phyloP scores from a whole-genome alignment of 1,140 invertebrate genomes.

The Chironomus striatipennis region DNA sequence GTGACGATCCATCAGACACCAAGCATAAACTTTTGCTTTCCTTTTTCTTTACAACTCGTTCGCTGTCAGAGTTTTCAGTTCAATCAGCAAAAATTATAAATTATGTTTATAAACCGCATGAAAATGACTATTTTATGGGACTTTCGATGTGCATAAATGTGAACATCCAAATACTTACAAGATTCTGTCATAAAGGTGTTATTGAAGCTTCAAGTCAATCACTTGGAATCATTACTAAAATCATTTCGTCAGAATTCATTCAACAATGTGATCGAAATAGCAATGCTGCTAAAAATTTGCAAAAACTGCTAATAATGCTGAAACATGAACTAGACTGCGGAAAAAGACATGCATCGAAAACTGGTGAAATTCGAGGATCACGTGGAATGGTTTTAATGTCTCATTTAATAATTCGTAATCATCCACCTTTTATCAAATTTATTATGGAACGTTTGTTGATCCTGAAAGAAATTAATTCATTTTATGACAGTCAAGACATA shows the following conservation, averaged over 20 bases:
- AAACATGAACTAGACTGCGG: not conserved
- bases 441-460: not conserved
- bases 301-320: not conserved
- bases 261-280: not conserved
- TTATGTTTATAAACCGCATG: not conserved
- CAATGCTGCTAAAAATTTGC: not conserved
- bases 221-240: not conserved
- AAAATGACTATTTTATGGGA: not conserved
- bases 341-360: not conserved
- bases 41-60: not conserved
- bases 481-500: not conserved
- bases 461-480: not conserved
- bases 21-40: not conserved
- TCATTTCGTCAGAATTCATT: not conserved
- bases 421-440: not conserved
- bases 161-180: not conserved
- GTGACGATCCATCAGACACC: not conserved
- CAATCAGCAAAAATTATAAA: not conserved
- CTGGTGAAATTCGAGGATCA: not conserved
- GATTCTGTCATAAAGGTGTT: constrained; percentile 16
- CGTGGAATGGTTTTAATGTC: not conserved
- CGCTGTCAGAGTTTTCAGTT: not conserved
- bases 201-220: not conserved
- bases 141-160: not conserved
- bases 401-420: not conserved